A percentile compares a stretch with the other conserved stretches of the same genome.
phyloP scores from a whole-genome alignment of 2,888 invertebrate species.

The Megamerina dolium region DNA sequence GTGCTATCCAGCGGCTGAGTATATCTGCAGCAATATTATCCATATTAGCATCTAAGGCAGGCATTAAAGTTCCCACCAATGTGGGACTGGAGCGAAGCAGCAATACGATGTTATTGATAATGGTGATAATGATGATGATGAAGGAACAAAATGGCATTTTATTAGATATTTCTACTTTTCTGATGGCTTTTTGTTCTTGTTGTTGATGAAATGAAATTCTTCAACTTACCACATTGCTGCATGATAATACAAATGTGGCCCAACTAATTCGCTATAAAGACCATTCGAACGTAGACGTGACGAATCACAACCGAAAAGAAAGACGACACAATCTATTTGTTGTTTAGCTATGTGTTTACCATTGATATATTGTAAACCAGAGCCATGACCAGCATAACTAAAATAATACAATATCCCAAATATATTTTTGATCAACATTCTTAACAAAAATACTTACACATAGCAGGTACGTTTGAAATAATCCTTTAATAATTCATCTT shows the following conservation, averaged over 20 bases:
- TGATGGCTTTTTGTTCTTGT: too few relatives aligned
- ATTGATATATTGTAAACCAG: conserved; percentile 57
- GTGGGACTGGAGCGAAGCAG: conserved; percentile 51
- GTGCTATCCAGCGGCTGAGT: conserved; percentile 51
- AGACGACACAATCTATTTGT: conserved; percentile 52
- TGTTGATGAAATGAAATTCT: not conserved
- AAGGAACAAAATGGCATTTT: not conserved
- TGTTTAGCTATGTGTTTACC: conserved; percentile 54
- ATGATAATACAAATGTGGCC: conserved; percentile 51
- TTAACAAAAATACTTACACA: conserved; percentile 50
- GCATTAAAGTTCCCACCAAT: conserved; percentile 53
- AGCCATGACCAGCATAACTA: conserved; percentile 67
- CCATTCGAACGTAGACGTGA: conserved; percentile 48
- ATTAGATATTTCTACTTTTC: not conserved
- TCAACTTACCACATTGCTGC: conserved; percentile 37
- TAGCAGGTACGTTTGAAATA: conserved; percentile 54
- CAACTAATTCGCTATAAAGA: conserved; percentile 50
- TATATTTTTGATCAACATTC: not conserved
- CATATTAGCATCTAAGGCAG: conserved; percentile 52
- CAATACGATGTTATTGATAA: too few relatives aligned
- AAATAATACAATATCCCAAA: conserved; percentile 10
- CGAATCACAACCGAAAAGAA: conserved; percentile 64
- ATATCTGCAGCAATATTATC: conserved; percentile 51
- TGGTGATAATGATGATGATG: too few relatives aligned
- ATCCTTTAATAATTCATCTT: conserved; percentile 52